A percentile compares a stretch with the other conserved stretches of the same genome.
phyloP scores from a whole-genome alignment of 2,888 invertebrate genomes.

The Coecobrya sp. region DNA sequence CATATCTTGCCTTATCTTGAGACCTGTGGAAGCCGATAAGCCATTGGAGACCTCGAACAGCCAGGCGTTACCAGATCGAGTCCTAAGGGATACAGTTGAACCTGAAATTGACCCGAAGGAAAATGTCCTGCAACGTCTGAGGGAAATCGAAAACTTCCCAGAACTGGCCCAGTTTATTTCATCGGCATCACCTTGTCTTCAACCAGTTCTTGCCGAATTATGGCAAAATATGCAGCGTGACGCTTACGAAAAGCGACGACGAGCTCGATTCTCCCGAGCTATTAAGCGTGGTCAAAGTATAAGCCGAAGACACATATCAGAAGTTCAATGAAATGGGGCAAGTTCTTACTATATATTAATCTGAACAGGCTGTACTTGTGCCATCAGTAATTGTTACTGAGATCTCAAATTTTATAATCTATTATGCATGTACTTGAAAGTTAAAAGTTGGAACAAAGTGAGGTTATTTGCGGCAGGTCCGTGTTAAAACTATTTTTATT shows the following conservation, averaged over 20 bases:
- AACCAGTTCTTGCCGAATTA: constrained; percentile 66
- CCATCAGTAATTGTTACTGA: neutral
- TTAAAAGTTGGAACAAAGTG: too few species aligned
- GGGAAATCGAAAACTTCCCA: constrained; percentile 63
- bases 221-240: constrained; percentile 74
- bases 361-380: neutral
- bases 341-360: neutral
- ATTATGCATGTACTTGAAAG: too few species aligned
- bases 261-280: constrained; percentile 48
- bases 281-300: constrained; percentile 44
- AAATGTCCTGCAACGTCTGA: constrained; percentile 59
- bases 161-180: constrained; percentile 67
- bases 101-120: neutral
- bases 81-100: neutral
- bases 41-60: neutral
- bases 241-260: constrained; percentile 50
- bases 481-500: too few species aligned
- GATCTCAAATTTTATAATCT: too few species aligned
- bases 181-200: constrained; percentile 70
- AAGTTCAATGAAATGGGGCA: neutral
- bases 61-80: neutral
- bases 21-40: neutral
- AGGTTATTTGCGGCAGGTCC: too few species aligned
- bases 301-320: neutral
- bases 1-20: neutral